A percentile compares a stretch with the other conserved stretches of the same genome.
Conservation (phyloP, 2,113 vertebrate genomes). For the Stictonetta naevosa region DNA sequence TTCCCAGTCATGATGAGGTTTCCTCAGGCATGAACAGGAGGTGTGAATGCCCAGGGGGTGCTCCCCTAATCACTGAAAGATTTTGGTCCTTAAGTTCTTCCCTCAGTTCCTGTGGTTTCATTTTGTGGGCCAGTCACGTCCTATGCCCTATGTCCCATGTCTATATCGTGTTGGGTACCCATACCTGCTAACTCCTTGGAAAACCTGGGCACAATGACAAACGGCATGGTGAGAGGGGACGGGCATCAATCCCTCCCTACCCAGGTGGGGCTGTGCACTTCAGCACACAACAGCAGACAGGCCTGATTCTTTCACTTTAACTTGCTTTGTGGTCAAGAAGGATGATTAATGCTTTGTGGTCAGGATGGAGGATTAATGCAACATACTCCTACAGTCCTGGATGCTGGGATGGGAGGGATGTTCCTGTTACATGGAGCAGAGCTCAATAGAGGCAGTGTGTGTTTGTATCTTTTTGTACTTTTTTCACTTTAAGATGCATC, state of each 20-base stretch:
- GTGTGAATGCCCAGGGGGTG: neutral
- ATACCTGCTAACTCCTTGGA: neutral
- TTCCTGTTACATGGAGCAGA: neutral
- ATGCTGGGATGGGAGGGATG: neutral
- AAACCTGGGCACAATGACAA: neutral
- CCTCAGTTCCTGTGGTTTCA: neutral
- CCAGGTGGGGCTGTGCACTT: neutral
- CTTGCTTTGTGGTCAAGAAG: neutral
- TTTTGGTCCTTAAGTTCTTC: neutral
- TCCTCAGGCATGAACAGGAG: neutral
- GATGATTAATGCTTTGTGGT: neutral
- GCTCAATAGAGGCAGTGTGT: neutral
- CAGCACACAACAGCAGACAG: neutral
- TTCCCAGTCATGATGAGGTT: neutral
- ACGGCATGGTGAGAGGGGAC: neutral
- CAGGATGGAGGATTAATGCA: neutral
- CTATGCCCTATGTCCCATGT: too few relatives aligned
- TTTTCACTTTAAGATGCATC: neutral
- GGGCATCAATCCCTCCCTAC: neutral
- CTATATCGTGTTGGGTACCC: neutral
- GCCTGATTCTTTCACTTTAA: neutral
- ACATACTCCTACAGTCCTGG: neutral
- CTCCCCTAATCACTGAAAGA: neutral
- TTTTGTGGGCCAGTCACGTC: neutral
- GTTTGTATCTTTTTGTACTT: neutral